A percentile compares a stretch with the other conserved stretches of the same genome.
Evolutionary conservation across 2,113 vertebrate genomes (phyloP).

Genomic region (Hyaena hyaena): DNA sequence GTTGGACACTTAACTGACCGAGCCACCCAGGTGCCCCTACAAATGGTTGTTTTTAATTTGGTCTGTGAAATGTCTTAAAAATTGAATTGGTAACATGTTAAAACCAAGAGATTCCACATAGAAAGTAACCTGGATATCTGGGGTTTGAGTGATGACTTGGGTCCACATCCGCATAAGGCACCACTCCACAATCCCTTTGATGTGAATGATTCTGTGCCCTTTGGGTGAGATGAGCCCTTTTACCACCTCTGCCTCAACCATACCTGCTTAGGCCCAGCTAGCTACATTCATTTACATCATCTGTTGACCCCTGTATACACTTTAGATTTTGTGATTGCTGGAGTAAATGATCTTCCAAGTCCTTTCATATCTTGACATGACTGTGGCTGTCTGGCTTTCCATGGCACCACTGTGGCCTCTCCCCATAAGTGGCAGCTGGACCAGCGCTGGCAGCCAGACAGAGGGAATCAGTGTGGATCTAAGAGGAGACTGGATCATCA

Average conservation of each 20-base stretch:
- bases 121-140: not conserved
- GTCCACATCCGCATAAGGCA: not conserved
- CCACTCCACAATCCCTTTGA: not conserved
- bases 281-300: not conserved
- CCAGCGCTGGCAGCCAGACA: not conserved
- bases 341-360: not conserved
- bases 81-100: not conserved
- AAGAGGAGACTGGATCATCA: not conserved
- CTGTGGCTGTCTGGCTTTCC: not conserved
- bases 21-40: too few relatives aligned
- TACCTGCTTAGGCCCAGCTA: not conserved
- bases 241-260: too few relatives aligned
- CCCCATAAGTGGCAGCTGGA: not conserved
- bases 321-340: not conserved
- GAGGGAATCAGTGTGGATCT: not conserved
- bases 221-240: not conserved
- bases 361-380: not conserved
- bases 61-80: not conserved
- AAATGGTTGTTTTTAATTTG: constrained; percentile 27
- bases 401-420: not conserved
- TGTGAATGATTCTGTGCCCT: not conserved
- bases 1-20: too few relatives aligned
- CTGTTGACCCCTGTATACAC: not conserved
- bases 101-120: constrained; percentile 13
- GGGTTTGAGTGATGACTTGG: not conserved